These are phyloP conservation scores for Aleiodes sp. DNA, from an alignment of 1,140 invertebrate species.

Conservation along the genomic window DNA sequence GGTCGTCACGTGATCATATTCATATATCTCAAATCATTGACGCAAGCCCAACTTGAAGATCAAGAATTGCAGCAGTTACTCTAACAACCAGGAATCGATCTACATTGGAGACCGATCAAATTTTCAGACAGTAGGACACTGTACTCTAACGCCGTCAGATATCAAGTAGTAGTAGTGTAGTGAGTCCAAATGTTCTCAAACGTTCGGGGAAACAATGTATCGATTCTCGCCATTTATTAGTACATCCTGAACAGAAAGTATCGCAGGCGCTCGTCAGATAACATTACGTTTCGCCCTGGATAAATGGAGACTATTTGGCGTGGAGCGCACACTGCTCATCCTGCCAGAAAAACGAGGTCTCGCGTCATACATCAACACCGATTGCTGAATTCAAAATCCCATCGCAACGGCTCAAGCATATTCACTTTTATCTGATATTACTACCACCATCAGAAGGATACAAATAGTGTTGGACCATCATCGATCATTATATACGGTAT, in stretches of 20 bases:
- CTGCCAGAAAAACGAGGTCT: slow-evolving; percentile 5
- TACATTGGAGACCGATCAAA: background rate
- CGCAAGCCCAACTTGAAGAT: slow-evolving; percentile 10
- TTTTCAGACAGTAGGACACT: background rate
- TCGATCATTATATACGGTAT: slow-evolving; percentile 43
- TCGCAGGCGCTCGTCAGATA: background rate
- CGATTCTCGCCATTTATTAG: background rate
- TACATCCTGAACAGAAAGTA: background rate
- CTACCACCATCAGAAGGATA: slow-evolving; percentile 36
- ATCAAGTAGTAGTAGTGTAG: too few relatives aligned
- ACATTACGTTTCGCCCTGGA: background rate
- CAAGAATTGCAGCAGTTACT: background rate
- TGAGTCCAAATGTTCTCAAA: background rate
- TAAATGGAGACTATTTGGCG: background rate
- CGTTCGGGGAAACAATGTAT: background rate
- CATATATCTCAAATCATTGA: slow-evolving; percentile 56
- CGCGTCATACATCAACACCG: background rate
- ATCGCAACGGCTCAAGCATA: slow-evolving; percentile 41
- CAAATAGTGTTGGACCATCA: slow-evolving; percentile 41
- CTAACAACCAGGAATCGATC: background rate
- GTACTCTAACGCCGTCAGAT: background rate
- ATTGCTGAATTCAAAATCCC: background rate
- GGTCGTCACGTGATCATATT: slow-evolving; percentile 44
- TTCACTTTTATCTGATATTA: slow-evolving; percentile 35
- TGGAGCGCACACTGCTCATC: background rate